Evolutionary conservation across 2,888 invertebrate genomes (phyloP).

Genomic region (Cephus runcator): DNA sequence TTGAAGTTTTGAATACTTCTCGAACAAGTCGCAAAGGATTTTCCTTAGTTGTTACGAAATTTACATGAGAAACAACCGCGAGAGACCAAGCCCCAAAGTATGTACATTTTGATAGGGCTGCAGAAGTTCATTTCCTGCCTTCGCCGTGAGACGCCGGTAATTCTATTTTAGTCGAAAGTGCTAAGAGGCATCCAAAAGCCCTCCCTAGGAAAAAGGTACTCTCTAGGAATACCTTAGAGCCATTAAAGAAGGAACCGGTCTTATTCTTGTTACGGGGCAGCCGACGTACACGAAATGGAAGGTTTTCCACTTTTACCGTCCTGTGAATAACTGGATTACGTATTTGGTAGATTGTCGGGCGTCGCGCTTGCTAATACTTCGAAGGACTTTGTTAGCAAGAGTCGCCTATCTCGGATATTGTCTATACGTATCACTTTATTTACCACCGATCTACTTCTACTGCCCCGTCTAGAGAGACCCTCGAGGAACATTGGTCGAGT

Average conservation of each 20-base stretch:
- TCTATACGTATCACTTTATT: neutral
- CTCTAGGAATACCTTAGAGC: neutral
- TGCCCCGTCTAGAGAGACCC: neutral
- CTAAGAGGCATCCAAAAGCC: slow-evolving; percentile 35
- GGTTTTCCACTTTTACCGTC: neutral
- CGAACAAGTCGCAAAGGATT: slow-evolving; percentile 2
- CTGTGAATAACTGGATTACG: neutral
- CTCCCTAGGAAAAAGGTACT: slow-evolving; percentile 1
- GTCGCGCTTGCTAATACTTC: neutral
- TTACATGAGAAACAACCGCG: slow-evolving; percentile 36
- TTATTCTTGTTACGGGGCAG: neutral
- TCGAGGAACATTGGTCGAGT: neutral
- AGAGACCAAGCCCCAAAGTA: slow-evolving; percentile 6
- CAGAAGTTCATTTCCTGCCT: neutral
- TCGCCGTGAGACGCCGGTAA: neutral
- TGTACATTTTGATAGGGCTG: neutral
- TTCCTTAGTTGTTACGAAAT: slow-evolving; percentile 31
- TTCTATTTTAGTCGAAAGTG: slow-evolving; percentile 22
- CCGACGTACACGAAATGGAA: neutral
- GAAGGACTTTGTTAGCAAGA: neutral
- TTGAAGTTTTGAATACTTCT: slow-evolving; percentile 30
- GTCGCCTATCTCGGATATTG: neutral
- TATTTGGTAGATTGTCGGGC: neutral
- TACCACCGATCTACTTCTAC: neutral
- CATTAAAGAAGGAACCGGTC: neutral